phyloP scores from a whole-genome alignment of 2,797 vertebrate genomes.

The Salmo trutta region DNA sequence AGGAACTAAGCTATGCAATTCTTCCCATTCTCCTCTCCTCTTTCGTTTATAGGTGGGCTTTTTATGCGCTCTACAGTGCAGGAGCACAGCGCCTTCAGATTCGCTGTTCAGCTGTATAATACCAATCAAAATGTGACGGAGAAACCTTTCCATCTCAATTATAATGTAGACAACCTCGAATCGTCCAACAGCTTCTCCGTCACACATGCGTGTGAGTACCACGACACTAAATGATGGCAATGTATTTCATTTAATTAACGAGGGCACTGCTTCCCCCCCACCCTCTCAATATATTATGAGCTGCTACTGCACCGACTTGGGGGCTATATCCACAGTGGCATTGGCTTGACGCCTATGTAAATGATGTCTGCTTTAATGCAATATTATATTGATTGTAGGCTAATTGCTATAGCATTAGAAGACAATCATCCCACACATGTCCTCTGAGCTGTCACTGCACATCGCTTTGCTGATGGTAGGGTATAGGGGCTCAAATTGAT shows the following conservation, averaged over 20 bases:
- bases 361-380: not conserved
- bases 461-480: not conserved
- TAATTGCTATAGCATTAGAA: too few relatives aligned
- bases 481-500: not conserved
- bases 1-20: not conserved
- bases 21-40: conserved; percentile 16
- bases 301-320: too few relatives aligned
- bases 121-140: conserved; percentile 98
- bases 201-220: conserved; percentile 98
- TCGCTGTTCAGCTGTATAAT: conserved; percentile 98
- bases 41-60: conserved; percentile 85
- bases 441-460: too few relatives aligned
- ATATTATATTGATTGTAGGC: not conserved
- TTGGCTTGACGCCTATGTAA: not conserved
- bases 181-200: conserved; percentile 99
- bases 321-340: too few relatives aligned
- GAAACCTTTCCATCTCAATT: conserved; percentile 97
- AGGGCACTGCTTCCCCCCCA: not conserved
- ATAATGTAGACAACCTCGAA: conserved; percentile 98
- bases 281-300: not conserved
- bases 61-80: conserved; percentile 98
- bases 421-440: too few relatives aligned
- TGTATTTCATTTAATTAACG: not conserved
- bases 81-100: conserved; percentile 98
- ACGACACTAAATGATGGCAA: not conserved